Conservation (phyloP, 2,888 invertebrate species). For the Spilosoma lubricipeda region DNA sequence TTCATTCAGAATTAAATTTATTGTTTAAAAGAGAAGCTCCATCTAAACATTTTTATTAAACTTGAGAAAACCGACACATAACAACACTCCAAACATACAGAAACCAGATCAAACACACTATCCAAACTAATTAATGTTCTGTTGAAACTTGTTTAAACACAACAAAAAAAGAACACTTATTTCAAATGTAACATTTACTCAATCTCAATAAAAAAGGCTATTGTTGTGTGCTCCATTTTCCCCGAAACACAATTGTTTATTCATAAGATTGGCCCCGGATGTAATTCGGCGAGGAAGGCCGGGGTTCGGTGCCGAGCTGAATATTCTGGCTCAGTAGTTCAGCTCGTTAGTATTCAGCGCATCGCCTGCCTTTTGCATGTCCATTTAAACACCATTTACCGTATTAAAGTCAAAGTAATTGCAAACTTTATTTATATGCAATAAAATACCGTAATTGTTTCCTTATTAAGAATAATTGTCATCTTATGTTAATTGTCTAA, state of each 20-base stretch:
- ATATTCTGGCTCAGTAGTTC: constrained; percentile 9
- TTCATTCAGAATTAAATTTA: neutral
- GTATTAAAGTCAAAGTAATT: constrained; percentile 17
- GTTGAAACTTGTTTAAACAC: constrained; percentile 1
- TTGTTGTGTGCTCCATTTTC: constrained; percentile 7
- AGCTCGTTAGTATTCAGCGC: constrained; percentile 35
- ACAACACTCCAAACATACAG: neutral
- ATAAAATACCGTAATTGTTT: neutral
- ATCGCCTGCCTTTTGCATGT: constrained; percentile 23
- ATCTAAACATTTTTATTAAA: neutral
- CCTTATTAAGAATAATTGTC: neutral
- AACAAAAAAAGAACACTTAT: neutral
- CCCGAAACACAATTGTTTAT: constrained; percentile 12
- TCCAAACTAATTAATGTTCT: neutral
- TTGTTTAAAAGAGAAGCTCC: neutral
- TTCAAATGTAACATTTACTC: constrained; percentile 1
- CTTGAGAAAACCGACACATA: neutral
- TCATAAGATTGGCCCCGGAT: constrained; percentile 17
- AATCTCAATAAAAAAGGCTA: neutral
- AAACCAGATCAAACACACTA: neutral
- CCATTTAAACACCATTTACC: constrained; percentile 30
- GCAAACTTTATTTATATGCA: constrained; percentile 1
- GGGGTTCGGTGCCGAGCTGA: constrained; percentile 32
- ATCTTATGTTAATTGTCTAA: neutral
- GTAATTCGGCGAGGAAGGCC: constrained; percentile 35